Evolutionary conservation across 2,888 invertebrate genomes (phyloP).

Genomic region (Euplagia quadripunctaria): DNA sequence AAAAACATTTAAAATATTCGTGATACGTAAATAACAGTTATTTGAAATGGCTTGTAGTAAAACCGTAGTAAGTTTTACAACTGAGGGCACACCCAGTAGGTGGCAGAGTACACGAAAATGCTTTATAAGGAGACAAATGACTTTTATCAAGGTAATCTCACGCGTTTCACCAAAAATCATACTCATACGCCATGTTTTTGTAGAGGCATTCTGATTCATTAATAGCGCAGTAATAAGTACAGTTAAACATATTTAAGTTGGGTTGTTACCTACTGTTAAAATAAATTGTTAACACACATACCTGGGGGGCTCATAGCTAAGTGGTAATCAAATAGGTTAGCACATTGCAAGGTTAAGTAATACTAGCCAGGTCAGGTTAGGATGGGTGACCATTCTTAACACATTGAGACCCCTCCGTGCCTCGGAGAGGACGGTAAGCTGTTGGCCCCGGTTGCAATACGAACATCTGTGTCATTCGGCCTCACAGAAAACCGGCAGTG

Average conservation of each 20-base stretch:
- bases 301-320: too few relatives aligned
- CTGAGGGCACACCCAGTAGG: not conserved
- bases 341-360: too few relatives aligned
- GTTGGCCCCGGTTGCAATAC: too few relatives aligned
- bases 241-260: not conserved
- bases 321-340: too few relatives aligned
- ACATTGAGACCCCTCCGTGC: too few relatives aligned
- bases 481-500: too few relatives aligned
- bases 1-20: not conserved
- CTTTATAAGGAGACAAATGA: constrained; percentile 15
- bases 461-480: too few relatives aligned
- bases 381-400: too few relatives aligned
- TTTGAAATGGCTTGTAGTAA: not conserved
- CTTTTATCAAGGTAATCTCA: constrained; percentile 8
- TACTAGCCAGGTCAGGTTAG: too few relatives aligned
- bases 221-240: not conserved
- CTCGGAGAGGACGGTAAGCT: too few relatives aligned
- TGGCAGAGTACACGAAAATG: not conserved
- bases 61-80: constrained; percentile 11
- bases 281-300: too few relatives aligned
- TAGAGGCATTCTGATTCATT: not conserved
- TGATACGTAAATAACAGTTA: not conserved
- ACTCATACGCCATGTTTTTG: not conserved
- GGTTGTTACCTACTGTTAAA: too few relatives aligned
- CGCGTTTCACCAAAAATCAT: not conserved